Conservation (phyloP, 2,797 vertebrate species). For the Myotis planiceps region DNA sequence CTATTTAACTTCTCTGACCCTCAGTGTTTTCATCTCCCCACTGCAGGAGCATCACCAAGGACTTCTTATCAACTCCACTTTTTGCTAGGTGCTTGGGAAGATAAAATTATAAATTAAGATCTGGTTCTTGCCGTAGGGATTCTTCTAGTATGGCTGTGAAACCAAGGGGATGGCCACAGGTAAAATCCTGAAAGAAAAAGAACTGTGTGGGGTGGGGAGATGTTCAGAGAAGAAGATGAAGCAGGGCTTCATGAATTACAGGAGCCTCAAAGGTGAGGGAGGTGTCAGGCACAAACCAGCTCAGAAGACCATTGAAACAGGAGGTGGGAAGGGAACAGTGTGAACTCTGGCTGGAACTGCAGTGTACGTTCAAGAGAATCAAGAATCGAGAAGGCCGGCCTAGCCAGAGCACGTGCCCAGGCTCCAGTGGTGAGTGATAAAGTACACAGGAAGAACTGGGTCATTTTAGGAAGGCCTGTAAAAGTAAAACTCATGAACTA, state of each 20-base stretch:
- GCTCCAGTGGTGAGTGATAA: neutral
- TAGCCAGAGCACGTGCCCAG: neutral
- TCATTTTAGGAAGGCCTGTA: neutral
- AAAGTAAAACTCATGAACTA: neutral
- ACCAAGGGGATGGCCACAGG: neutral
- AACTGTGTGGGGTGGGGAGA: neutral
- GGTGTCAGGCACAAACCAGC: neutral
- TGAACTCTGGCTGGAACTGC: neutral
- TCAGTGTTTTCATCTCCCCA: slow-evolving; percentile 2
- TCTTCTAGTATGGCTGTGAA: neutral
- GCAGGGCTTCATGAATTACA: neutral
- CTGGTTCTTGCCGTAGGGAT: neutral
- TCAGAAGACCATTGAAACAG: neutral
- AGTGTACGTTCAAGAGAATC: neutral
- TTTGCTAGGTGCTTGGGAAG: slow-evolving; percentile 1
- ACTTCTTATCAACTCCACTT: neutral
- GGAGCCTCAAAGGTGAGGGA: neutral
- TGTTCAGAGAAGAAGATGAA: neutral
- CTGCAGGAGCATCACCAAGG: neutral
- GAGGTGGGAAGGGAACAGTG: neutral
- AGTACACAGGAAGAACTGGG: neutral
- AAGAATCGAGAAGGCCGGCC: neutral
- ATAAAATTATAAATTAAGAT: slow-evolving; percentile 22
- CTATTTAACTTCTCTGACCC: neutral
- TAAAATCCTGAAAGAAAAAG: neutral